Conservation (phyloP, 2,797 vertebrate species). For the Sebastes ruberrimus region DNA sequence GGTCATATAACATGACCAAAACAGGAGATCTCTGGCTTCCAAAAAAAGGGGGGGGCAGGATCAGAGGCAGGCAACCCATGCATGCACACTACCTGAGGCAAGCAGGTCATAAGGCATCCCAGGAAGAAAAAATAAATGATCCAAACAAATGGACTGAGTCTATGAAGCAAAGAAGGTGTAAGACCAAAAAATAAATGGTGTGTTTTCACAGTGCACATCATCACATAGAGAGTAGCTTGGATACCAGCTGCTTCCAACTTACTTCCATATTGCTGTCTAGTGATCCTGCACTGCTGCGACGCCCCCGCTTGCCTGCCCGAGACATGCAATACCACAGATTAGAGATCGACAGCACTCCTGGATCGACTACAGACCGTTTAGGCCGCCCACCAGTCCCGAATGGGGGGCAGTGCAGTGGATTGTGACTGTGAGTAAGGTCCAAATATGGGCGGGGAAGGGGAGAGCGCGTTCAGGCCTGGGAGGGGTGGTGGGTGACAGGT, state of each 20-base stretch:
- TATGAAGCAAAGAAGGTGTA: constrained; percentile 86
- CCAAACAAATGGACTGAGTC: constrained; percentile 79
- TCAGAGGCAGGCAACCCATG: constrained; percentile 89
- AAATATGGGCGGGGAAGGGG: constrained; percentile 54
- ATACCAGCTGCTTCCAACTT: constrained; percentile 96
- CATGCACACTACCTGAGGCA: constrained; percentile 93
- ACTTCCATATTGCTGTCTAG: constrained; percentile 99
- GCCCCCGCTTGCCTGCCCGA: constrained; percentile 99
- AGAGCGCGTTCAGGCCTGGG: constrained; percentile 51
- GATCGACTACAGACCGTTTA: constrained; percentile 80
- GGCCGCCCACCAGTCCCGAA: constrained; percentile 75
- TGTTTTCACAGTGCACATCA: constrained; percentile 91
- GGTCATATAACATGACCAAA: constrained; percentile 83
- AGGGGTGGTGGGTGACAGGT: constrained; percentile 54
- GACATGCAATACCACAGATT: constrained; percentile 99
- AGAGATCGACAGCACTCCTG: constrained; percentile 91
- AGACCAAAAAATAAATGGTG: constrained; percentile 82
- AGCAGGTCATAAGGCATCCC: constrained; percentile 87
- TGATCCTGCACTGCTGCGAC: constrained; percentile 99
- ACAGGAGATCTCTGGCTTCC: constrained; percentile 75
- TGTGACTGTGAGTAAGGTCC: constrained; percentile 71
- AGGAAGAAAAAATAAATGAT: constrained; percentile 75
- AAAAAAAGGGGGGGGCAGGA: constrained; percentile 80
- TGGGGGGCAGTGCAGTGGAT: constrained; percentile 74
- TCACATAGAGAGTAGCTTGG: constrained; percentile 92